Evolutionary conservation across 2,888 invertebrate species (phyloP).

Genomic region (Yponomeuta plumbellus): DNA sequence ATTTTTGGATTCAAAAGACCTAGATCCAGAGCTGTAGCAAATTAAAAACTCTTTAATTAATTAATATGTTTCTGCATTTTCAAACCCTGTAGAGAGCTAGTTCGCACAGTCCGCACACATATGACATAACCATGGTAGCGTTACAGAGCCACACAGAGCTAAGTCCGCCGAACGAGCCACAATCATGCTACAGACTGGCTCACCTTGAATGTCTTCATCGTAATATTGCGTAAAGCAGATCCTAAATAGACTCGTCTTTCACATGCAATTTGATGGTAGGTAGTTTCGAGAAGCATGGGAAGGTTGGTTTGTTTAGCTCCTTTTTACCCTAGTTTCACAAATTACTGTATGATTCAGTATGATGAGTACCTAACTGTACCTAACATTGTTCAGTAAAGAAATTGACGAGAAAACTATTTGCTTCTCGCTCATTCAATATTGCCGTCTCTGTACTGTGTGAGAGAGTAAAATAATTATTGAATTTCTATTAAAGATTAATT

Average conservation of each 20-base stretch:
- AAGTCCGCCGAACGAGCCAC: neutral
- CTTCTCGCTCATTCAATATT: too few species aligned
- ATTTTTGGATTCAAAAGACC: too few species aligned
- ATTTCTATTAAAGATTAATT: too few species aligned
- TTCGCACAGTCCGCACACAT: neutral
- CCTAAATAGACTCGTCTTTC: conserved; percentile 14
- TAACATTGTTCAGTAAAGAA: too few species aligned
- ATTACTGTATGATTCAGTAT: too few species aligned
- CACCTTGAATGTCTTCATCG: conserved; percentile 61
- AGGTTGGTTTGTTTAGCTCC: conserved; percentile 32
- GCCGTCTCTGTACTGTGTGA: too few species aligned
- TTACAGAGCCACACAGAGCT: neutral
- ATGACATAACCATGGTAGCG: neutral
- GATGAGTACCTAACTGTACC: too few species aligned
- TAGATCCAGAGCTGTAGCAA: too few species aligned
- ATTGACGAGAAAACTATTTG: too few species aligned
- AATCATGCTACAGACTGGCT: conserved; percentile 38
- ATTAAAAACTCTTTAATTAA: too few species aligned
- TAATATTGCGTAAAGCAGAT: conserved; percentile 40
- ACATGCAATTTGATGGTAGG: conserved; percentile 20
- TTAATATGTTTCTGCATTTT: too few species aligned
- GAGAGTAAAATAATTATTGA: too few species aligned
- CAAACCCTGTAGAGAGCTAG: neutral
- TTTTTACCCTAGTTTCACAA: neutral
- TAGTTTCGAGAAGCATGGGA: conserved; percentile 18